A percentile compares a stretch with the other conserved stretches of the same genome.
Evolutionary conservation across 2,888 invertebrate genomes (phyloP).

Genomic region (Scelioninae gen. 1): DNA sequence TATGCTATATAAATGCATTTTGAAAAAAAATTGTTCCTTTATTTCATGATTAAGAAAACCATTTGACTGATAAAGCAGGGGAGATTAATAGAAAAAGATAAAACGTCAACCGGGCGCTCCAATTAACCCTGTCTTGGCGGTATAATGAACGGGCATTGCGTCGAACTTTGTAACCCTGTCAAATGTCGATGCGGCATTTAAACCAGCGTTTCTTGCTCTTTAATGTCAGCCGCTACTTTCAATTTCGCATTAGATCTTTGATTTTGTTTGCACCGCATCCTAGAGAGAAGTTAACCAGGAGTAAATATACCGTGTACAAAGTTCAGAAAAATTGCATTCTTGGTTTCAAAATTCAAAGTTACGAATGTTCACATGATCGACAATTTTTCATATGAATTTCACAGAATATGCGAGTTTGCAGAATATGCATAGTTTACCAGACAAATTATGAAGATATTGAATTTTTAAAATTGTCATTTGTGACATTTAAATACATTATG

Average conservation of each 20-base stretch:
- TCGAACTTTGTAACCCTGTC: constrained; percentile 71
- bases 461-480: no score
- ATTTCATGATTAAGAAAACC: neutral
- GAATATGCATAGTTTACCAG: no score
- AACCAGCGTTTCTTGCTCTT: constrained; percentile 66
- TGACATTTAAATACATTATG: no score
- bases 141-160: constrained; percentile 42
- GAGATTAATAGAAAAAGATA: constrained; percentile 47
- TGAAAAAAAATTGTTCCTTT: neutral
- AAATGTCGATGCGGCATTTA: constrained; percentile 75
- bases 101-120: constrained; percentile 25
- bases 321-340: no score
- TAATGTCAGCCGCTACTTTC: constrained; percentile 62
- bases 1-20: neutral
- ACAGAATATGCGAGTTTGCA: no score
- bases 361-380: no score
- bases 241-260: constrained; percentile 33
- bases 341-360: no score
- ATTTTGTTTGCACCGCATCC: constrained; percentile 32
- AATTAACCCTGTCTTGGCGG: constrained; percentile 22
- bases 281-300: no score
- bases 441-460: no score
- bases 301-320: no score
- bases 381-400: no score
- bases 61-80: neutral